These are phyloP conservation scores for Eurois occulta DNA, from an alignment of 2,888 invertebrate genomes.

Conservation along the genomic window DNA sequence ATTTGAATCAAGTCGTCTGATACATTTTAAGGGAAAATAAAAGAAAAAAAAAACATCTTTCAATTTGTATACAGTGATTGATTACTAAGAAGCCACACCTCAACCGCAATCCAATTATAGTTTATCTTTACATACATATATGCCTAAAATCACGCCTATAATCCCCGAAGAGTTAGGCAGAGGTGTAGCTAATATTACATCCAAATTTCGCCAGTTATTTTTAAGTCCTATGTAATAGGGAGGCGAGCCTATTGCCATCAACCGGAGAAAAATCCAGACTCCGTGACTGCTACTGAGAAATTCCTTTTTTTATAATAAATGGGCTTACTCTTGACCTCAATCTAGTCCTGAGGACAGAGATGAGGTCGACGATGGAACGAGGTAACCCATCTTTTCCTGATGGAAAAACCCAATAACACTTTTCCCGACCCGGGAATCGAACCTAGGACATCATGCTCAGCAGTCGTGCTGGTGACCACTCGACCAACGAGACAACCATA, in stretches of 20 bases:
- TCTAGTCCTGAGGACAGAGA: too few relatives aligned
- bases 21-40: background rate
- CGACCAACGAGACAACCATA: background rate
- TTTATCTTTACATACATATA: background rate
- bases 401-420: background rate
- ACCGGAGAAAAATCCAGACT: background rate
- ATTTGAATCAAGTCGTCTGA: background rate
- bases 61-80: background rate
- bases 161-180: background rate
- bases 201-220: too few relatives aligned
- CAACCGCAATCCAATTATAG: slow-evolving; percentile 11
- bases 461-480: background rate
- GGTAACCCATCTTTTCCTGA: too few relatives aligned
- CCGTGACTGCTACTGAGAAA: background rate
- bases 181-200: background rate
- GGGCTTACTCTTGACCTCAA: too few relatives aligned
- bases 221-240: background rate
- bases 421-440: background rate
- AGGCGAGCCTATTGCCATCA: background rate
- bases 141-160: background rate
- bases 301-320: too few relatives aligned
- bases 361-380: too few relatives aligned
- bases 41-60: background rate
- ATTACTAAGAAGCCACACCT: slow-evolving; percentile 10
- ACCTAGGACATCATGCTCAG: background rate